Conservation (phyloP, 2,797 vertebrate species). For the Ptychadena robeensis region DNA sequence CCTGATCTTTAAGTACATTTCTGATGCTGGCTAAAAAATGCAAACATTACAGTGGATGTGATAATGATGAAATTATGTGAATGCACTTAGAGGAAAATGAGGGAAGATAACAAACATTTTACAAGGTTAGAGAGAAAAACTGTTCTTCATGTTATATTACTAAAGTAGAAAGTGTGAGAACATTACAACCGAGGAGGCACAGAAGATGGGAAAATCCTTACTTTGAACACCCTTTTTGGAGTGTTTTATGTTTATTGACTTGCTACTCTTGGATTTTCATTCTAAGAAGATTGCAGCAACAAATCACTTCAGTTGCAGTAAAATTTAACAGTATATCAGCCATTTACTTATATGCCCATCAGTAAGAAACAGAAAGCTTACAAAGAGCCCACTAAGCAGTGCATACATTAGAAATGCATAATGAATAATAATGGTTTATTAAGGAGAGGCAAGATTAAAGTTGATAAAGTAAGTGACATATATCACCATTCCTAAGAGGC, state of each 20-base stretch:
- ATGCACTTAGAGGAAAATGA: background rate
- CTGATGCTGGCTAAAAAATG: background rate
- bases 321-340: constrained; percentile 3
- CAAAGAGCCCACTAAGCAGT: background rate
- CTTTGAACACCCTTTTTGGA: constrained; percentile 3
- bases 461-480: background rate
- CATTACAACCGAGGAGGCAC: constrained; percentile 5
- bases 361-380: background rate
- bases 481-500: background rate
- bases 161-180: constrained; percentile 11
- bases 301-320: constrained; percentile 2
- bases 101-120: background rate
- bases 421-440: background rate
- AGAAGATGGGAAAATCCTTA: background rate
- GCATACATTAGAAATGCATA: background rate
- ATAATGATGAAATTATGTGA: background rate
- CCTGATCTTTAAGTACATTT: background rate
- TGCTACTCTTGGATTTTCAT: constrained; percentile 4
- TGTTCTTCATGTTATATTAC: background rate
- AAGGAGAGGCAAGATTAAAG: background rate
- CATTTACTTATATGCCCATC: background rate
- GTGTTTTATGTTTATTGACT: constrained; percentile 23
- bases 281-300: background rate
- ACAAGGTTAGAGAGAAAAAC: background rate
- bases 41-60: background rate